Evolutionary conservation across 2,113 vertebrate genomes (phyloP).

Genomic region (Pithys albifrons): DNA sequence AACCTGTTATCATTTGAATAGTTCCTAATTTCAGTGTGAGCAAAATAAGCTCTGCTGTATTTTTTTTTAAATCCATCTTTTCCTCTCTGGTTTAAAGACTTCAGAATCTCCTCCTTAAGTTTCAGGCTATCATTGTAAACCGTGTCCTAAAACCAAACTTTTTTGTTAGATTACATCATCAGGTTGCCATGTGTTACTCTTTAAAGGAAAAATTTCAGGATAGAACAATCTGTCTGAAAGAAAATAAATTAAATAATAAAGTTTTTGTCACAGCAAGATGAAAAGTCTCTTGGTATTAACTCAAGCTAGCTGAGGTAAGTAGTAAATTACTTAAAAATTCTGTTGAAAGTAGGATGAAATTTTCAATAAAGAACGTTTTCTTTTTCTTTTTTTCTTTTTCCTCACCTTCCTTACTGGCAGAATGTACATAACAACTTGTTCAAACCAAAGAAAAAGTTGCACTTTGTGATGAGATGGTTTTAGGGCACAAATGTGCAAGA

Average conservation of each 20-base stretch:
- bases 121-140: not conserved
- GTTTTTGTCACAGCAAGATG: not conserved
- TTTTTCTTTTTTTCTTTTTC: not conserved
- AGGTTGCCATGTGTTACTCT: not conserved
- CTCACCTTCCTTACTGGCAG: not conserved
- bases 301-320: not conserved
- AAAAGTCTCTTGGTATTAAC: not conserved
- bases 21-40: not conserved
- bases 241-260: not conserved
- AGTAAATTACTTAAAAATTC: not conserved
- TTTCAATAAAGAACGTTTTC: not conserved
- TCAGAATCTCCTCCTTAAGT: not conserved
- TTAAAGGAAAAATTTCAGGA: not conserved
- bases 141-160: not conserved
- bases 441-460: not conserved
- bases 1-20: not conserved
- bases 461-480: not conserved
- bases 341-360: not conserved
- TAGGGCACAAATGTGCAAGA: not conserved
- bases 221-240: not conserved
- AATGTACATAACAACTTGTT: not conserved
- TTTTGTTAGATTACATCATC: not conserved
- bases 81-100: not conserved
- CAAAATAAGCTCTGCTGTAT: not conserved
- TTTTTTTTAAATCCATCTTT: not conserved